phyloP scores from a whole-genome alignment of 2,797 vertebrate genomes.

The Carduelis carduelis region DNA sequence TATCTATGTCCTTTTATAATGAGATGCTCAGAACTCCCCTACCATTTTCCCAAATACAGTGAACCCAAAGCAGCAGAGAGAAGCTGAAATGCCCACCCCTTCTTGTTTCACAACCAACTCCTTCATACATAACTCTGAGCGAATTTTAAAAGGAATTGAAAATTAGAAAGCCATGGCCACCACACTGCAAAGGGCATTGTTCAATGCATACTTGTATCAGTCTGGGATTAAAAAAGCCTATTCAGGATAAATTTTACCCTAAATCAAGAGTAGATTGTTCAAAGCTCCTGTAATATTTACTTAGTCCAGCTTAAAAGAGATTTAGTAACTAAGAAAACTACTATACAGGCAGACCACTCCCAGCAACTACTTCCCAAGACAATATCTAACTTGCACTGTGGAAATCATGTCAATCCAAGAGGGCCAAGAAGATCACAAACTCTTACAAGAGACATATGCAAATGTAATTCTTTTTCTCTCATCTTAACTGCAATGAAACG shows the following conservation, averaged over 20 bases:
- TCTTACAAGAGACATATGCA: background rate
- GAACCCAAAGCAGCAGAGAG: background rate
- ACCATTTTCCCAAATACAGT: background rate
- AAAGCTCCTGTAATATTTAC: background rate
- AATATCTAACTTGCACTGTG: background rate
- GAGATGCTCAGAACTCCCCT: slow-evolving; percentile 63
- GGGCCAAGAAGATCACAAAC: background rate
- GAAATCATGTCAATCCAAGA: background rate
- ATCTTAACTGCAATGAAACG: background rate
- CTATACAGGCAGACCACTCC: background rate
- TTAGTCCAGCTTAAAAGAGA: background rate
- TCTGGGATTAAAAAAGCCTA: background rate
- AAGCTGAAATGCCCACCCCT: background rate
- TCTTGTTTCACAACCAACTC: background rate
- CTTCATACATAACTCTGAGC: background rate
- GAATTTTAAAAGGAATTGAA: background rate
- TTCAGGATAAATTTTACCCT: background rate
- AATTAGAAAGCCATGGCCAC: background rate
- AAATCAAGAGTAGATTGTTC: background rate
- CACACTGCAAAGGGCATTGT: background rate
- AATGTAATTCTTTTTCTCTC: background rate
- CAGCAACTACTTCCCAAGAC: background rate
- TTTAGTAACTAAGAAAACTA: background rate
- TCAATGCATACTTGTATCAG: background rate
- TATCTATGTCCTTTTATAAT: slow-evolving; percentile 75